Base-by-base conservation (phyloP, 2,888 invertebrate species). In the Trimorus sp. region DNA sequence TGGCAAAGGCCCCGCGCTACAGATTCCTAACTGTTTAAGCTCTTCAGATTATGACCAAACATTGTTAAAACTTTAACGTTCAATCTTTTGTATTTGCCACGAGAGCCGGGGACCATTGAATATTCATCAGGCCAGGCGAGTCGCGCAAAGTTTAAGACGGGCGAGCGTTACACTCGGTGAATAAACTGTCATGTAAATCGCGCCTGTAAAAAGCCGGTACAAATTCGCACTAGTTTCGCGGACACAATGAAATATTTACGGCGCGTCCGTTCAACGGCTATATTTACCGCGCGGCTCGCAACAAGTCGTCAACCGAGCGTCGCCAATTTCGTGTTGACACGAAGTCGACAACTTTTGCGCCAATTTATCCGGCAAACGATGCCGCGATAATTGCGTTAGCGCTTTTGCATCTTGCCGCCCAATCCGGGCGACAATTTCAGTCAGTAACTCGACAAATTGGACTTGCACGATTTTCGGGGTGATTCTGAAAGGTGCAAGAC, bases 61-160 rank as follows among this genome's bases (percentile, higher is more conserved):
- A 83, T 77, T 78, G 77, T 74, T 77, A 75, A 83, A 83, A 83
- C 77, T 83, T 83, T 69, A 79, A 78, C 79, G 83, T 78, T 80
- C 75, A 83, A 83, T 83, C 83, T 83, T 80, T 83, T 78, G 83
- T 80, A 78, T 80, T 83, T 80, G 71, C 83, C 68, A 83, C 48
- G 75, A 75, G 63, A 79, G 60, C 69, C 70, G 9, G 68, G 68
- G 42, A 73, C 75, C 81, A 83, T 83, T 83, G 81, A 83, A 83
- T 83, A 83, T 83, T 81, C 83, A 83, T 78, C 83, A 83, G 83
- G 38, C 62, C n/a, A 1, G 40, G 49, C 62, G 65, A 70, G 83
- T 71, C 71, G 79, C 68, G 63, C 65, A 78, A 81, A 83, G 75
- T 81, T 81, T 75, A 79, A 83, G 83, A 83, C 83, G 59, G 56